Evolutionary conservation across 53 echinoderm and acorn worm species (phyloP).

Genomic region (Mesocentrotus franciscanus): DNA sequence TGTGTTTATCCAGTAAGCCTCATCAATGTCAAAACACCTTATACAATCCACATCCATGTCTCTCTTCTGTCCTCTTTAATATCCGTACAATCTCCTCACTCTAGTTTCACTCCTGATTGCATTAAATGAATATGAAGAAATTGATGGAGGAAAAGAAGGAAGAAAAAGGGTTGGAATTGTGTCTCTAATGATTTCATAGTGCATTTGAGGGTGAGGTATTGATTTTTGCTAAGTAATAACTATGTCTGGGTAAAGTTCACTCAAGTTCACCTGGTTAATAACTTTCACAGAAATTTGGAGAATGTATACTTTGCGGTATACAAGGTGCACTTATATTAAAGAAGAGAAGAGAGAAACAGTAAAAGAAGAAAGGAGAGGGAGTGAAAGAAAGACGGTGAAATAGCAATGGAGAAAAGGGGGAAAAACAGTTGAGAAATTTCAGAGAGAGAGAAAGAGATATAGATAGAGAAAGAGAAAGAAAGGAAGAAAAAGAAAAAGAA

Average conservation of each 20-base stretch:
- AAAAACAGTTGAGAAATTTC: neutral
- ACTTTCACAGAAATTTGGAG: neutral
- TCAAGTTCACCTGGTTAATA: neutral
- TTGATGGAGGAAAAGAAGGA: neutral
- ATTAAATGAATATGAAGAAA: neutral
- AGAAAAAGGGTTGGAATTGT: neutral
- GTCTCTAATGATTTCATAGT: neutral
- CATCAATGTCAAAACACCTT: slow-evolving; percentile 14
- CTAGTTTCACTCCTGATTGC: slow-evolving; percentile 16
- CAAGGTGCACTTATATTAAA: neutral
- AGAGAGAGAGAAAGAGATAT: neutral
- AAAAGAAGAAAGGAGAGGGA: neutral
- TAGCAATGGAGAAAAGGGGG: neutral
- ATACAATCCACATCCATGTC: slow-evolving; percentile 2
- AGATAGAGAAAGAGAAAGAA: neutral
- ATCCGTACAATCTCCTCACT: neutral
- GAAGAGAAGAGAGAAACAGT: neutral
- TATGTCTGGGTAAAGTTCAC: slow-evolving; percentile 18
- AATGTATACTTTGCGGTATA: neutral
- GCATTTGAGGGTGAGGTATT: neutral
- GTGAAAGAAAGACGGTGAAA: neutral
- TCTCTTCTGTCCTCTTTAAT: slow-evolving; percentile 33
- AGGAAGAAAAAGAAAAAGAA: neutral
- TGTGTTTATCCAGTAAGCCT: slow-evolving; percentile 6
- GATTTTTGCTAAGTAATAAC: neutral